A percentile compares a stretch with the other conserved stretches of the same genome.
phyloP scores from a whole-genome alignment of 2,113 vertebrate species.

The Pimephales promelas region DNA sequence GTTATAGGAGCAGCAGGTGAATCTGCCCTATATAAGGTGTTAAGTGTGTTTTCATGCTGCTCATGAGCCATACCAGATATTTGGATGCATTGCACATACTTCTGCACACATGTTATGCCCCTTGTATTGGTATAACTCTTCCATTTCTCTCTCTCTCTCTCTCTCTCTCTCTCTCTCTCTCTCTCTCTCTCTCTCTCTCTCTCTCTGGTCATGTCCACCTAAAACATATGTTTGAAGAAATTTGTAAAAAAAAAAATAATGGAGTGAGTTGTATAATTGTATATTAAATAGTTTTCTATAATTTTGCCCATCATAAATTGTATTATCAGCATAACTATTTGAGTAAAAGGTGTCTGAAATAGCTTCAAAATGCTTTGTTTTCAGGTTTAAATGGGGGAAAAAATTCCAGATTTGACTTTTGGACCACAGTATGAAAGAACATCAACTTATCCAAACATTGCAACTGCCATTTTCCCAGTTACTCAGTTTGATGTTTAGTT shows the following conservation, averaged over 20 bases:
- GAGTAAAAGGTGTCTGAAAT: background rate
- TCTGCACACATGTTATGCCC: background rate
- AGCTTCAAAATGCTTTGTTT: too few species aligned
- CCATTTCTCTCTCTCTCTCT: too few species aligned
- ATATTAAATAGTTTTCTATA: background rate
- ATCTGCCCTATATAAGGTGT: conserved; percentile 73
- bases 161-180: too few species aligned
- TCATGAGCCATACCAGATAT: conserved; percentile 55
- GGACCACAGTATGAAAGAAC: background rate
- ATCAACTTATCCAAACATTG: background rate
- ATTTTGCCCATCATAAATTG: background rate
- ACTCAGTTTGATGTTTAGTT: background rate
- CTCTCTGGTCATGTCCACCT: background rate
- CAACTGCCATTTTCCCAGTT: background rate
- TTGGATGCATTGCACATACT: conserved; percentile 33
- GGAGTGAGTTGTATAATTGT: background rate
- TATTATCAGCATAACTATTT: background rate
- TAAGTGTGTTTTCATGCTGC: conserved; percentile 39
- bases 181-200: too few species aligned
- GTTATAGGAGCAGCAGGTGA: conserved; percentile 63
- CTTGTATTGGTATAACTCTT: background rate
- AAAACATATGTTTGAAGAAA: too few species aligned
- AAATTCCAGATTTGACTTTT: background rate
- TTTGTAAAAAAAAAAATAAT: too few species aligned
- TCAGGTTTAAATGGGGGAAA: background rate